A percentile compares a stretch with the other conserved stretches of the same genome.
Evolutionary conservation across 1,140 invertebrate species (phyloP).

Genomic region (Aricia agestis): DNA sequence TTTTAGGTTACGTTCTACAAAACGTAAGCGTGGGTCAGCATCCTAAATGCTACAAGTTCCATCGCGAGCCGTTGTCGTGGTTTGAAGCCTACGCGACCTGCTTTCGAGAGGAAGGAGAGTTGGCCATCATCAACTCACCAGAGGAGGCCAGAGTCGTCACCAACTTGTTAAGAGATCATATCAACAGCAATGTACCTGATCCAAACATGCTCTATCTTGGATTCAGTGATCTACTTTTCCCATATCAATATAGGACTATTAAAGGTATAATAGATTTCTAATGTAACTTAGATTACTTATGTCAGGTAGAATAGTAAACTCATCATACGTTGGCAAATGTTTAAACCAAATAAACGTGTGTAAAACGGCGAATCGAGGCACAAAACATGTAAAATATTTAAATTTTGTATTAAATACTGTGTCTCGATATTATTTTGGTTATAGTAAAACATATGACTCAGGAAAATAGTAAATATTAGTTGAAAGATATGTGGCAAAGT

Average conservation of each 20-base stretch:
- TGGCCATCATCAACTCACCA: conserved; percentile 53
- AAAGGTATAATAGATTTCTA: conserved; percentile 31
- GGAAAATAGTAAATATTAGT: no score
- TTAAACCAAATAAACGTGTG: no score
- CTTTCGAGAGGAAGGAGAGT: conserved; percentile 47
- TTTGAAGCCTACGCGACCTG: conserved; percentile 52
- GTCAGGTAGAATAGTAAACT: no score
- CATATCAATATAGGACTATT: conserved; percentile 52
- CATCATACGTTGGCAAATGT: no score
- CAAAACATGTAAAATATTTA: no score
- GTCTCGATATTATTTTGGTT: no score
- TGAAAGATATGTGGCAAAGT: no score
- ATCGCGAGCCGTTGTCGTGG: conserved; percentile 49
- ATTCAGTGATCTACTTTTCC: conserved; percentile 54
- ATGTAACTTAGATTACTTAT: no score
- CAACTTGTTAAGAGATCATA: conserved; percentile 45
- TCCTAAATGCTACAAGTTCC: conserved; percentile 61
- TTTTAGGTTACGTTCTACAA: conserved; percentile 37
- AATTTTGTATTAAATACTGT: no score
- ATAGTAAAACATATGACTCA: no score
- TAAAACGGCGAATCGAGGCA: background rate
- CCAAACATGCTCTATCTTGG: conserved; percentile 50
- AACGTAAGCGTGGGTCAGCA: conserved; percentile 29
- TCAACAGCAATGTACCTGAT: conserved; percentile 43
- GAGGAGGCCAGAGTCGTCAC: conserved; percentile 50